Percentiles rank a stretch among this genome's conserved stretches.
phyloP scores from a whole-genome alignment of 2,797 vertebrate genomes.

The Threskiornis aethiopicus region DNA sequence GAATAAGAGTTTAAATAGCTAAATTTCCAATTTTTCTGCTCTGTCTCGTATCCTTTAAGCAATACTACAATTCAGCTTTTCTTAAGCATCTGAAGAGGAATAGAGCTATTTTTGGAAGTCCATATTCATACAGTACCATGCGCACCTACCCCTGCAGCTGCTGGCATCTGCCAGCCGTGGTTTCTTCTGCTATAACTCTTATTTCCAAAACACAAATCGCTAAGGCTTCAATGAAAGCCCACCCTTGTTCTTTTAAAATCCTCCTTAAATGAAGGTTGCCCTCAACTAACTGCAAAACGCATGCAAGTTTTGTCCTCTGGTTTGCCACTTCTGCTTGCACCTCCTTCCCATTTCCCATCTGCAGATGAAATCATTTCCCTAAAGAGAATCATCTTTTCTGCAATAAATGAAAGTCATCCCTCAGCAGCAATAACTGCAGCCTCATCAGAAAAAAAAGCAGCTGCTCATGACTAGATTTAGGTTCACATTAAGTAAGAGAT shows the following conservation, averaged over 20 bases:
- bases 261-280: not conserved
- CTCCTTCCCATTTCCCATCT: not conserved
- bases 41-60: rapidly evolving
- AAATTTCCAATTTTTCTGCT: not conserved
- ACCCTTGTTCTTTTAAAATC: not conserved
- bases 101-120: not conserved
- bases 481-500: not conserved
- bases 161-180: not conserved
- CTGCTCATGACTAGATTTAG: not conserved
- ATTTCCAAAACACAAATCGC: not conserved
- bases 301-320: not conserved
- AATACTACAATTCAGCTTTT: not conserved
- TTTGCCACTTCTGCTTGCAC: not conserved
- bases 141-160: not conserved
- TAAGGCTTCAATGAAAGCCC: conserved; percentile 41
- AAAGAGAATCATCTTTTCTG: not conserved
- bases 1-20: rapidly evolving
- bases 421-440: not conserved
- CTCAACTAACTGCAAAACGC: not conserved
- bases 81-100: not conserved
- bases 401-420: not conserved
- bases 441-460: not conserved
- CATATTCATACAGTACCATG: not conserved
- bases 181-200: not conserved
- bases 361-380: conserved; percentile 37